Evolutionary conservation across 2,797 vertebrate genomes (phyloP), one percentile per base, ranked within the genome.

Genomic region (Oreochromis mossambicus): DNA sequence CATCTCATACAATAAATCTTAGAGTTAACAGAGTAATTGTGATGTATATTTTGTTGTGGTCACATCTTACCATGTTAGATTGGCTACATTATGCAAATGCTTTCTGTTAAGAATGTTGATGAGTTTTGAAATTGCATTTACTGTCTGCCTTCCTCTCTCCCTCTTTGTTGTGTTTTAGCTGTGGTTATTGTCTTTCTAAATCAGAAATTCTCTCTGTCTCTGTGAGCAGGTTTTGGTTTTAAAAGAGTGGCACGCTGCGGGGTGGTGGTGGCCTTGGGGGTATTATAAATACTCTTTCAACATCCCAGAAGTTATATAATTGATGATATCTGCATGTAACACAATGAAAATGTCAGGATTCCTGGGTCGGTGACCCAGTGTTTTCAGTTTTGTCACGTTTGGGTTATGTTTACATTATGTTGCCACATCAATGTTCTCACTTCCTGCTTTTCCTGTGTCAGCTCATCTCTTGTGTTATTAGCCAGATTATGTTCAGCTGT

Each of bases 31-130:
- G 82, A 19, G 13, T 90, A 89, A 94, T 92, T 85, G 79, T 55
- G 81, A 88, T 89, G 93, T 92, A 91, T 94, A 86, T 94, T 89
- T 90, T 86, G 81, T 80, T 82, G 93, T 46, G 93, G 93, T 88
- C 75, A n/a, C 80, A 26, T 82, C 75, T 52, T 51, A 77, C 88
- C 82, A 76, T 55, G 46, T 50, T 83, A 46, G 48, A 90, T 82
- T 85, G 66, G 83, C 87, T 66, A 61, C 84, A 79, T 84, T 89
- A 91, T 93, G 91, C 89, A 92, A 92, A 94, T 89, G 85, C 75
- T 83, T 80, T 90, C 48, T 61, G 70, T 75, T 55, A 41, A 70
- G 81, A 86, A 89, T 78, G 78, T 86, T 79, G 87, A 92, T 83
- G 88, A 85, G 81, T 75, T 89, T 83, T 80, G 61, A 82, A 85